phyloP scores from a whole-genome alignment of 2,113 vertebrate genomes.

The Calyptommatus sinebrachiatus region DNA sequence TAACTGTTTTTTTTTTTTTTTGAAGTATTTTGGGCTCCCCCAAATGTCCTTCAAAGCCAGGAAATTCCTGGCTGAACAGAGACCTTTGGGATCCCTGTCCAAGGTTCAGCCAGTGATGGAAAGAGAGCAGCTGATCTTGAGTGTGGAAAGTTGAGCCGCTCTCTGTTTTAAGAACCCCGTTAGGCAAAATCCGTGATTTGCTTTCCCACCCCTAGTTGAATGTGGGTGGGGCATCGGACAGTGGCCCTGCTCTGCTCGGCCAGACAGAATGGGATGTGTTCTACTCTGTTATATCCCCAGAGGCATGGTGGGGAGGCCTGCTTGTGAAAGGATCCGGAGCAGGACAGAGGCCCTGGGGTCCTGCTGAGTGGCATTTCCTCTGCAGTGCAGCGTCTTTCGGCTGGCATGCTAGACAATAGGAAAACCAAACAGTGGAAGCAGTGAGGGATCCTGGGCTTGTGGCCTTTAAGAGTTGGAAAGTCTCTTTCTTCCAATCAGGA shows the following conservation, averaged over 20 bases:
- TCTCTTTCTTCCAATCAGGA: not conserved
- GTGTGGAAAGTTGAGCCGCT: not conserved
- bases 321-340: not conserved
- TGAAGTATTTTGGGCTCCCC: too few relatives aligned
- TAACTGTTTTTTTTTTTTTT: not conserved
- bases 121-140: too few relatives aligned
- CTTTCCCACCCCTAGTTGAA: too few relatives aligned
- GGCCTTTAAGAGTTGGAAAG: slow-evolving; percentile 8
- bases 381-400: not conserved
- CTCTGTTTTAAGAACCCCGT: not conserved
- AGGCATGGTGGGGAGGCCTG: not conserved
- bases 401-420: slow-evolving; percentile 5
- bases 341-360: not conserved
- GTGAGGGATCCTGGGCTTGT: not conserved
- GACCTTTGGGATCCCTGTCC: too few relatives aligned
- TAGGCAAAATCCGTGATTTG: too few relatives aligned
- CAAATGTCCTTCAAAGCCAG: not conserved
- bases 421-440: not conserved
- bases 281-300: not conserved
- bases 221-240: not conserved
- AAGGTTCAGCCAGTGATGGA: too few relatives aligned
- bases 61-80: not conserved
- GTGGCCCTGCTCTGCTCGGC: not conserved
- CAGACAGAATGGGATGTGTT: too few relatives aligned
- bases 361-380: not conserved